Evolutionary conservation across 2,888 invertebrate genomes (phyloP).

Genomic region (Drosophila birchii): DNA sequence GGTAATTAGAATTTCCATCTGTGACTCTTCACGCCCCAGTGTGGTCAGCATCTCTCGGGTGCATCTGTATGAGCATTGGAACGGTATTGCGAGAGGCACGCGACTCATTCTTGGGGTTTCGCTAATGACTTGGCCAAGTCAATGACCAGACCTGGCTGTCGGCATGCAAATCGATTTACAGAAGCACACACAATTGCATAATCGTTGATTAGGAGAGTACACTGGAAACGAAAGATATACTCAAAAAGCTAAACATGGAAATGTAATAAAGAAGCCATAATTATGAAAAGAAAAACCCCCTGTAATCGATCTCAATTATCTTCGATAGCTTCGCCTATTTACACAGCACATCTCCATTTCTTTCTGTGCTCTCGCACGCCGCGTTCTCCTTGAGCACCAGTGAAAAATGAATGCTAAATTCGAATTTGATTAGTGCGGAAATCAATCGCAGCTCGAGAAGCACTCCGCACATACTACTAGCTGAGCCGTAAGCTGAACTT

Average conservation of each 20-base stretch:
- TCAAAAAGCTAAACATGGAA: not conserved
- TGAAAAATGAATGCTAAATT: constrained; percentile 58
- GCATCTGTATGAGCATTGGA: constrained; percentile 28
- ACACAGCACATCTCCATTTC: constrained; percentile 10
- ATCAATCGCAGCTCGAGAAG: constrained; percentile 69
- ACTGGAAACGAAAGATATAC: constrained; percentile 9
- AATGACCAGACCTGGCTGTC: constrained; percentile 55
- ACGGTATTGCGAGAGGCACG: constrained; percentile 54
- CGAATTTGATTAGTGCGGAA: constrained; percentile 77
- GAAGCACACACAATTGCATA: constrained; percentile 67
- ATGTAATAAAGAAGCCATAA: not conserved
- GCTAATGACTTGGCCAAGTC: constrained; percentile 48
- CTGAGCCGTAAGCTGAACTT: constrained; percentile 39
- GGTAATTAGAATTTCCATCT: constrained; percentile 66
- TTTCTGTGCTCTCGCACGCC: constrained; percentile 2
- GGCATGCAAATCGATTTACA: constrained; percentile 75
- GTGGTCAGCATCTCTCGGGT: constrained; percentile 27
- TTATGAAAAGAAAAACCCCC: not conserved
- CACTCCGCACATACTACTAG: constrained; percentile 42
- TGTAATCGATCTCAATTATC: constrained; percentile 13
- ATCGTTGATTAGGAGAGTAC: constrained; percentile 63
- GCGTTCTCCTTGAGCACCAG: constrained; percentile 16
- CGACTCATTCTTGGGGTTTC: constrained; percentile 45
- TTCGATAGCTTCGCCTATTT: not conserved
- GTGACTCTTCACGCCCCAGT: constrained; percentile 70